Evolutionary conservation across 2,888 invertebrate species (phyloP).

Genomic region (Itoplectis maculator): DNA sequence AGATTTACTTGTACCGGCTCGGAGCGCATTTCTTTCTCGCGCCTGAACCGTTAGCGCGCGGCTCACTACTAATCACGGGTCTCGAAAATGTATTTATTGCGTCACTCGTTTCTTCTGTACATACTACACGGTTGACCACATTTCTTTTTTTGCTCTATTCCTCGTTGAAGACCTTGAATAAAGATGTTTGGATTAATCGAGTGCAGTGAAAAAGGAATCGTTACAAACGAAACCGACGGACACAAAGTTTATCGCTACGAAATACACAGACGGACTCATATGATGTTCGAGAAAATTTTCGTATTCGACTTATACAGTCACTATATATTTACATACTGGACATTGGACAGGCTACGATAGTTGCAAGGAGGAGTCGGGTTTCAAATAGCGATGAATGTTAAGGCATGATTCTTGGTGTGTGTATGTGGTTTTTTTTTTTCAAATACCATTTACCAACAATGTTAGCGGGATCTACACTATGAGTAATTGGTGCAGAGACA

Average conservation of each 20-base stretch:
- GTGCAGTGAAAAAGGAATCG: not conserved
- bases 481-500: conserved; percentile 41
- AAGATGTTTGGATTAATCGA: conserved; percentile 26
- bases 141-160: conserved; percentile 9
- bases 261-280: not conserved
- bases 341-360: conserved; percentile 48
- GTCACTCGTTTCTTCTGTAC: conserved; percentile 13
- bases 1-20: not conserved
- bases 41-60: conserved; percentile 13
- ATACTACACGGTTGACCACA: conserved; percentile 20
- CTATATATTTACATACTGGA: conserved; percentile 46
- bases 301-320: not conserved
- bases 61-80: conserved; percentile 10
- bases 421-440: not conserved
- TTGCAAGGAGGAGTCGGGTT: conserved; percentile 32
- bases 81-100: conserved; percentile 14
- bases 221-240: not conserved
- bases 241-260: conserved; percentile 1
- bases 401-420: conserved; percentile 11
- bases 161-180: conserved; percentile 10
- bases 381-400: conserved; percentile 43
- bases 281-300: not conserved
- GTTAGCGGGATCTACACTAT: conserved; percentile 32
- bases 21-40: not conserved
- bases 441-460: conserved; percentile 13